Conservation (phyloP, 2,888 invertebrate species). For the Nymphalis urticae region DNA sequence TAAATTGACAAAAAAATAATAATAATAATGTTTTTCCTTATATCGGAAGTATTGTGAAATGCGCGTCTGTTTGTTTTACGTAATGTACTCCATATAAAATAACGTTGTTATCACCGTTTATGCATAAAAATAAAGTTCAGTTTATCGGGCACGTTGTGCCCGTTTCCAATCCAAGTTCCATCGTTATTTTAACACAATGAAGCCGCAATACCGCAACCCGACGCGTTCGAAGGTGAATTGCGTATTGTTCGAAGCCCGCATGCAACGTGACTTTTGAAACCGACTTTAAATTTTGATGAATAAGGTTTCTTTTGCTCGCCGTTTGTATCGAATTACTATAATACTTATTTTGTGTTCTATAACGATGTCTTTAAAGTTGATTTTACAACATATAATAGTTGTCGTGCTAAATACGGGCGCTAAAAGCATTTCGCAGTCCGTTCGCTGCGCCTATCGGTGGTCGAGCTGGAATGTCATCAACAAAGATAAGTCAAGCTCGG, state of each 20-base stretch:
- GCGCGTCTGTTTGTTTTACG: not conserved
- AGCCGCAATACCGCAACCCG: constrained; percentile 81
- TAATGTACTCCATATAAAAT: constrained; percentile 8
- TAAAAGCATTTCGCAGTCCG: constrained; percentile 81
- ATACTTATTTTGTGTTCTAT: constrained; percentile 48
- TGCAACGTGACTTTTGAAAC: constrained; percentile 74
- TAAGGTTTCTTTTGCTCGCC: constrained; percentile 74
- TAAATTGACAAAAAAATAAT: not conserved
- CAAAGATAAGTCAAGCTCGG: constrained; percentile 73
- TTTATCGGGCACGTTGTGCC: constrained; percentile 65
- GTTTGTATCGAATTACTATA: constrained; percentile 40
- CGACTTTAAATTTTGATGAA: constrained; percentile 69
- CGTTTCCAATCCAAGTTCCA: constrained; percentile 69
- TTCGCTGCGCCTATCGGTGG: constrained; percentile 77
- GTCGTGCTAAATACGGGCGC: constrained; percentile 66
- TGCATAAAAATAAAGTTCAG: constrained; percentile 50
- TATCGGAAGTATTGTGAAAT: constrained; percentile 4
- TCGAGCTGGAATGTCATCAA: constrained; percentile 78
- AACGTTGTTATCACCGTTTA: constrained; percentile 17
- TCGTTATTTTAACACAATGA: constrained; percentile 80
- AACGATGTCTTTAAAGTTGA: constrained; percentile 40
- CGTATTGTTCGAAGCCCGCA: constrained; percentile 79
- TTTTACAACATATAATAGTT: constrained; percentile 43
- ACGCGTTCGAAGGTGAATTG: constrained; percentile 81
- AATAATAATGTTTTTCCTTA: not conserved